Base-by-base conservation (phyloP, 2,113 vertebrate species). In the Dasypus novemcinctus region DNA sequence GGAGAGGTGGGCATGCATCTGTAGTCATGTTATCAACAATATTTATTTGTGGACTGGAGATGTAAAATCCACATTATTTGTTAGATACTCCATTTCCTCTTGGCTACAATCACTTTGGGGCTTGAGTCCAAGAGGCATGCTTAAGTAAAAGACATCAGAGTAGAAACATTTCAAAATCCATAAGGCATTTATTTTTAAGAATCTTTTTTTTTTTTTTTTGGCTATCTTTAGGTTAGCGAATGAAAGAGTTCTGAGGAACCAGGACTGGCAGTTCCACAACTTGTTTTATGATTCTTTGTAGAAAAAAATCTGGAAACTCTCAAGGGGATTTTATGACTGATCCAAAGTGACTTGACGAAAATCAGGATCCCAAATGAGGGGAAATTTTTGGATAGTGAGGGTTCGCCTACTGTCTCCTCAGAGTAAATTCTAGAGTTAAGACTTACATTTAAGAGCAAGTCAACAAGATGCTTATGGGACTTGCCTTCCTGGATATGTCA, bases 151-250 rank as follows among this genome's bases (percentile, higher is more conserved):
- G 90, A 72, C 94, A 97, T 96, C 87, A 85, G 79, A 80, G 87
- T 69, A 87, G 80, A n/a, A 96, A 96, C 95, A 97, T 96, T 97
- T 94, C 97, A 97, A 95, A 97, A 93, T 89, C 95, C 97, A 93
- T 94, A 96, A 96, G 72, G 64, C 95, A 72, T 92, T 84, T 66
- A 87, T 93, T 97, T 95, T 95, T 95, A 92, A 92, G 80, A 92
- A 64, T 4, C 71, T n/a, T n/a, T n/a, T n/a, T n/a, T n/a, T n/a
- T 66, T 92, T 96, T 80, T 80, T 33, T n/a, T 52, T 86, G 41
- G 38, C 68, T 95, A 95, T 97, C 94, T 97, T 96, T 91, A 87
- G 90, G 81, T 69, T 79, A 79, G 69, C 20, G 86, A 90, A 80
- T 49, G 63, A 96, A 94, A 31, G 66, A 90, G 64, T 95, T 76